A percentile compares a stretch with the other conserved stretches of the same genome.
Conservation (phyloP, 2,888 invertebrate species). For the Geotrupes spiniger region DNA sequence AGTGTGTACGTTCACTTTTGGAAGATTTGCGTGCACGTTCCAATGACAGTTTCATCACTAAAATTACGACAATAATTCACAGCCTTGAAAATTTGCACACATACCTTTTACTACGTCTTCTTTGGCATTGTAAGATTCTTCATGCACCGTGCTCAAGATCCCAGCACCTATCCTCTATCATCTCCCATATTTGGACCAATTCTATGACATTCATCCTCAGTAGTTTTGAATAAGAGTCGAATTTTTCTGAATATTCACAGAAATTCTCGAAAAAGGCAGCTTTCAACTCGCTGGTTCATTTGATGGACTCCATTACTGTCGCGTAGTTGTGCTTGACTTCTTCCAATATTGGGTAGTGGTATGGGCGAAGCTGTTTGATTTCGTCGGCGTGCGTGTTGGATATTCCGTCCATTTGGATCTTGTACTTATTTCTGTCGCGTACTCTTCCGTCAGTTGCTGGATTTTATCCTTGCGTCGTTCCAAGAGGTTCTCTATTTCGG, state of each 20-base stretch:
- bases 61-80: constrained; percentile 16
- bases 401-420: constrained; percentile 40
- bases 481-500: constrained; percentile 55
- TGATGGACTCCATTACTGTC: constrained; percentile 59
- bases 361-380: constrained; percentile 53
- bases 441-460: constrained; percentile 34
- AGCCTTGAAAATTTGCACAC: constrained; percentile 13
- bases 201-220: constrained; percentile 53
- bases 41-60: constrained; percentile 57
- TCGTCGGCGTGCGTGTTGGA: constrained; percentile 40
- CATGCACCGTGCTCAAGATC: constrained; percentile 50
- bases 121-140: constrained; percentile 53
- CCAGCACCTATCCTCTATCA: constrained; percentile 52
- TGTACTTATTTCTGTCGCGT: constrained; percentile 40
- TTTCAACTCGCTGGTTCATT: constrained; percentile 57
- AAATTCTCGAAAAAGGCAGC: constrained; percentile 54
- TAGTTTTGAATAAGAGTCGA: constrained; percentile 52
- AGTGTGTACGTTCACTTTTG: constrained; percentile 57
- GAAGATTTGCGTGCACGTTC: constrained; percentile 57
- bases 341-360: constrained; percentile 53
- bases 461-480: constrained; percentile 56
- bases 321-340: constrained; percentile 54
- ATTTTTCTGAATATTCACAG: constrained; percentile 52
- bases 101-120: constrained; percentile 58
- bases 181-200: constrained; percentile 52